Percentiles rank a stretch among this genome's conserved stretches.
These are phyloP conservation scores for Drosophila kikkawai DNA, from an alignment of 1,140 invertebrate genomes.

Conservation along the genomic window DNA sequence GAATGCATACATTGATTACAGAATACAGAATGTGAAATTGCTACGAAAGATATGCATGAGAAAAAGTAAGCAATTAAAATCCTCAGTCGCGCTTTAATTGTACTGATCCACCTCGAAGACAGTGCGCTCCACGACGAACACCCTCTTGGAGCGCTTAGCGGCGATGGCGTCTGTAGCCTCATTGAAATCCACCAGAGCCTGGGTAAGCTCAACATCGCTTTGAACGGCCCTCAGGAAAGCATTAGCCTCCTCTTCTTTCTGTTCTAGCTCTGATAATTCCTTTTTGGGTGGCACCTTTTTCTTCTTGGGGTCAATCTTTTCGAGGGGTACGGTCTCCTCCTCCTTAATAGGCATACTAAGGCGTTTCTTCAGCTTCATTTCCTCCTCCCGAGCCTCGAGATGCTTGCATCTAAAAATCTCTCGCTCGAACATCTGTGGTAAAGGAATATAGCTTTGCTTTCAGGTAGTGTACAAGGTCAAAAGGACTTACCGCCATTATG, in stretches of 20 bases:
- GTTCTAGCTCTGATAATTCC: background rate
- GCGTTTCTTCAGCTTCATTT: constrained; percentile 87
- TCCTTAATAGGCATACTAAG: constrained; percentile 41
- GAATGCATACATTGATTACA: background rate
- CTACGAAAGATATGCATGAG: background rate
- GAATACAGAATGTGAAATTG: constrained; percentile 4
- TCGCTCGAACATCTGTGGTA: constrained; percentile 90
- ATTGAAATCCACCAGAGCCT: constrained; percentile 29
- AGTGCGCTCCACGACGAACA: constrained; percentile 17
- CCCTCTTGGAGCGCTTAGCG: constrained; percentile 17
- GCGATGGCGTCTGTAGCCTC: background rate
- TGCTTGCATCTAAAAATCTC: constrained; percentile 95
- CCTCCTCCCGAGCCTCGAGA: constrained; percentile 92
- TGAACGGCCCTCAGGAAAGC: constrained; percentile 21
- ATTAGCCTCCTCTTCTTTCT: constrained; percentile 8
- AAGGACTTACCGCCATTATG: constrained; percentile 86
- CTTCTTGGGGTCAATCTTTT: constrained; percentile 20
- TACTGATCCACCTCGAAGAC: constrained; percentile 18
- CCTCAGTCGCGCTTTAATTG: too few relatives aligned
- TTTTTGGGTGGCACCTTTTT: constrained; percentile 12
- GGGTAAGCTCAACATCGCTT: constrained; percentile 20
- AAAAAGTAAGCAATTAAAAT: background rate
- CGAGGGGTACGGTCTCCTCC: constrained; percentile 17
- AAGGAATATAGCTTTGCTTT: background rate
- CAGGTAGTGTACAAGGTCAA: constrained; percentile 71